Conservation (phyloP, 2,888 invertebrate species). For the Agrotis puta region DNA sequence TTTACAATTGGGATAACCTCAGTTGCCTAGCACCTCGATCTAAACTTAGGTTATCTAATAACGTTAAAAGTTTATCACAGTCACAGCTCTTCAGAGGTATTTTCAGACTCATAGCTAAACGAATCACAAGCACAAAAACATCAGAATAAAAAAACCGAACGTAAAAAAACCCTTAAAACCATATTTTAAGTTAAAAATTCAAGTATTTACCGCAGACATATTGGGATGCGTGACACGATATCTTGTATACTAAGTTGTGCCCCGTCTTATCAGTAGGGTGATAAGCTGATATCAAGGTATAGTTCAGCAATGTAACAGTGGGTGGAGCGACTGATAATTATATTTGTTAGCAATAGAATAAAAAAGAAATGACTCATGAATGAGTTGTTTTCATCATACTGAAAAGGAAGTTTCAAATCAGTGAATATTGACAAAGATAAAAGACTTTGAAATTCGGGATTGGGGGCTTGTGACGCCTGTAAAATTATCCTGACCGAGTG, state of each 20-base stretch:
- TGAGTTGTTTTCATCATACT: neutral
- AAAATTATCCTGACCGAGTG: too few species aligned
- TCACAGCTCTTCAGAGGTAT: neutral
- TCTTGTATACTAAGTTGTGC: conserved; percentile 47
- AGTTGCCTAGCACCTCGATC: too few species aligned
- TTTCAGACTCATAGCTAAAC: neutral
- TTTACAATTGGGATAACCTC: too few species aligned
- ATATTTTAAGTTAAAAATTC: conserved; percentile 5
- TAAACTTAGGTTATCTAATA: conserved; percentile 13
- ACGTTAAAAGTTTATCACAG: neutral
- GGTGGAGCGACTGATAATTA: conserved; percentile 30
- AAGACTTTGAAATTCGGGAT: too few species aligned
- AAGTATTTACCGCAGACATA: conserved; percentile 48
- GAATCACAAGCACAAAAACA: neutral
- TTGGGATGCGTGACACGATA: conserved; percentile 8
- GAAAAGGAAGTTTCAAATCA: too few species aligned
- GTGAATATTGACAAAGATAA: too few species aligned
- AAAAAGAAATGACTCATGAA: neutral
- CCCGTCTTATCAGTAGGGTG: conserved; percentile 36
- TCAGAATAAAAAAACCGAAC: neutral
- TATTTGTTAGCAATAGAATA: conserved; percentile 1
- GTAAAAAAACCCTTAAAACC: neutral
- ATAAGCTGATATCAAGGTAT: conserved; percentile 42
- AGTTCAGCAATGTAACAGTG: neutral
- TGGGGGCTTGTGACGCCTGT: too few species aligned